phyloP scores from a whole-genome alignment of 2,888 invertebrate genomes.

The Xestia rhomboidea region DNA sequence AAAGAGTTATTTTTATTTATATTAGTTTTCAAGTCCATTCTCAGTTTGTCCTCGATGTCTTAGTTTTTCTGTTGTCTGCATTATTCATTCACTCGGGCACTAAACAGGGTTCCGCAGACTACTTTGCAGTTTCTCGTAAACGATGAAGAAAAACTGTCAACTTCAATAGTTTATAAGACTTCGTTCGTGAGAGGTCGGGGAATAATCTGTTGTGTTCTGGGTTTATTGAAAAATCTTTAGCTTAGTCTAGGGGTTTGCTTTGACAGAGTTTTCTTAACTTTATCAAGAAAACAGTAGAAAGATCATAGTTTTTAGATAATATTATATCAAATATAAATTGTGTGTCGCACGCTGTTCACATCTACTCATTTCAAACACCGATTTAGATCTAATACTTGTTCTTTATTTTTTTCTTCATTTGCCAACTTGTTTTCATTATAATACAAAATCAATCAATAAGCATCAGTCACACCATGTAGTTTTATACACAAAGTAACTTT shows the following conservation, averaged over 20 bases:
- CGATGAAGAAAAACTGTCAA: constrained; percentile 60
- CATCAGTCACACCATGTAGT: not conserved
- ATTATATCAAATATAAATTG: not conserved
- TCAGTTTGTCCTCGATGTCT: constrained; percentile 35
- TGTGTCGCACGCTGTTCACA: not conserved
- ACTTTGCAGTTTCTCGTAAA: constrained; percentile 53
- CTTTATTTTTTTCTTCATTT: not conserved
- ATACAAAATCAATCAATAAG: not conserved
- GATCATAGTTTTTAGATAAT: not conserved
- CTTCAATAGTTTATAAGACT: constrained; percentile 63
- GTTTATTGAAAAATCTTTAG: constrained; percentile 50
- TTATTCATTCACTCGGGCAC: constrained; percentile 57
- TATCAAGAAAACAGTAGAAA: not conserved
- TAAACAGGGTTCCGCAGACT: constrained; percentile 51
- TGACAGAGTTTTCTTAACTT: not conserved
- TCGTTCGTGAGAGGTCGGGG: constrained; percentile 37
- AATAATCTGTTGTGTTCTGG: constrained; percentile 50
- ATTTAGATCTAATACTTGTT: not conserved
- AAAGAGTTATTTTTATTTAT: constrained; percentile 48
- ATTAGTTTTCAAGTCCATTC: constrained; percentile 47
- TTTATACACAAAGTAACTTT: not conserved
- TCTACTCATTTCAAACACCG: too few relatives aligned
- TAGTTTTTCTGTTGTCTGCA: constrained; percentile 53
- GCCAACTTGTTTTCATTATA: not conserved
- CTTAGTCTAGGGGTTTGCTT: not conserved